These are phyloP conservation scores for Nysson spinosus DNA, from an alignment of 2,888 invertebrate genomes.

Conservation along the genomic window DNA sequence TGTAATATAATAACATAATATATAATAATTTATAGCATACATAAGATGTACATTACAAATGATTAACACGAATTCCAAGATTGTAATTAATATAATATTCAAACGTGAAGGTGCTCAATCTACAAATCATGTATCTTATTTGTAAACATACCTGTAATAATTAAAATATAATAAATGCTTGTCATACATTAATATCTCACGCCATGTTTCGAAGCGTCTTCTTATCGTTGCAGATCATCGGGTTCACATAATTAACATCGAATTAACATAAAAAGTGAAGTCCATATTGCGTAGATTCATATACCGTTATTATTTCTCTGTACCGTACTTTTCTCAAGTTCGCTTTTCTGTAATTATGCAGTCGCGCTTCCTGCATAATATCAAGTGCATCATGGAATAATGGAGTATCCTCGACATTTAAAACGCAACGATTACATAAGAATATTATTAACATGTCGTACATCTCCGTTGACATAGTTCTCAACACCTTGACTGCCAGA, in stretches of 20 bases:
- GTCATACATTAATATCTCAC: too few species aligned
- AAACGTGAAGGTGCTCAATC: too few species aligned
- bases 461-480: conserved; percentile 12
- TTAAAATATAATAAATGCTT: too few species aligned
- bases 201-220: too few species aligned
- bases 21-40: too few species aligned
- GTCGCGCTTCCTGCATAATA: background rate
- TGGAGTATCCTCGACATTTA: background rate
- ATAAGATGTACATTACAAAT: too few species aligned
- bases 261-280: conserved; percentile 10
- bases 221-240: background rate
- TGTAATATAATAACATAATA: too few species aligned
- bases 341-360: conserved; percentile 31
- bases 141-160: too few species aligned
- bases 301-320: conserved; percentile 29
- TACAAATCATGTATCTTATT: too few species aligned
- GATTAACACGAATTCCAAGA: too few species aligned
- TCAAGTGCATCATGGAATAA: conserved; percentile 4
- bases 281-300: conserved; percentile 20
- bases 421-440: conserved; percentile 7
- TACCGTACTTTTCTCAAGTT: conserved; percentile 8
- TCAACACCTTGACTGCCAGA: too few species aligned
- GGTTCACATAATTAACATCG: conserved; percentile 19
- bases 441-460: conserved; percentile 9
- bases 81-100: too few species aligned